phyloP scores from a whole-genome alignment of 2,113 vertebrate genomes.

The Megaceryle torquata region DNA sequence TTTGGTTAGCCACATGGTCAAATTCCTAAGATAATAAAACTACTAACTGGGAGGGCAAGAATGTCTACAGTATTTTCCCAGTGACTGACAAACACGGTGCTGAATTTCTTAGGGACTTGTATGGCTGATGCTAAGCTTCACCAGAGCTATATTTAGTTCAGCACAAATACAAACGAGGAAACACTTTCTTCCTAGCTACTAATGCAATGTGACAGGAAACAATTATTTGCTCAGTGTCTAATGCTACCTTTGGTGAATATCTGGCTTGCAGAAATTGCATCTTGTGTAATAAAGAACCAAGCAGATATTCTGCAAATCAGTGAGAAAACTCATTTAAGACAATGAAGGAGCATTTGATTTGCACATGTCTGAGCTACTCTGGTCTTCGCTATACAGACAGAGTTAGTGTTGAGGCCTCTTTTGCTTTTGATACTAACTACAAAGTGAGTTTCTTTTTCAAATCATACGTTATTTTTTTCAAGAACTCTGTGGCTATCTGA shows the following conservation, averaged over 20 bases:
- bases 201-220: conserved; percentile 49
- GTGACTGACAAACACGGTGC: not conserved
- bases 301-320: not conserved
- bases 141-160: conserved; percentile 44
- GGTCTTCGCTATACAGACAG: not conserved
- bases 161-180: conserved; percentile 43
- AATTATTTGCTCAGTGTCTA: conserved; percentile 53
- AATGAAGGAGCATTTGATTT: conserved; percentile 27
- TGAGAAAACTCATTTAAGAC: conserved; percentile 1
- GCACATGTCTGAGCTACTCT: not conserved
- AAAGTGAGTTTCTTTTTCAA: conserved; percentile 14
- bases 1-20: not conserved
- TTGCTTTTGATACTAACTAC: conserved; percentile 21
- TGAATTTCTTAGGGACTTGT: not conserved
- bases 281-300: not conserved
- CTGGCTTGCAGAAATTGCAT: not conserved
- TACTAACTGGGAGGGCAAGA: not conserved
- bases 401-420: not conserved
- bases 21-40: not conserved
- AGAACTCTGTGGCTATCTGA: not conserved
- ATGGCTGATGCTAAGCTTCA: not conserved
- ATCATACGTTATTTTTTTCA: not conserved
- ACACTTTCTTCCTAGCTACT: conserved; percentile 33
- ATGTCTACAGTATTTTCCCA: not conserved
- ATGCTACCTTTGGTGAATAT: conserved; percentile 50